Evolutionary conservation across 1,140 invertebrate species (phyloP).

Genomic region (Drosophila bocki): DNA sequence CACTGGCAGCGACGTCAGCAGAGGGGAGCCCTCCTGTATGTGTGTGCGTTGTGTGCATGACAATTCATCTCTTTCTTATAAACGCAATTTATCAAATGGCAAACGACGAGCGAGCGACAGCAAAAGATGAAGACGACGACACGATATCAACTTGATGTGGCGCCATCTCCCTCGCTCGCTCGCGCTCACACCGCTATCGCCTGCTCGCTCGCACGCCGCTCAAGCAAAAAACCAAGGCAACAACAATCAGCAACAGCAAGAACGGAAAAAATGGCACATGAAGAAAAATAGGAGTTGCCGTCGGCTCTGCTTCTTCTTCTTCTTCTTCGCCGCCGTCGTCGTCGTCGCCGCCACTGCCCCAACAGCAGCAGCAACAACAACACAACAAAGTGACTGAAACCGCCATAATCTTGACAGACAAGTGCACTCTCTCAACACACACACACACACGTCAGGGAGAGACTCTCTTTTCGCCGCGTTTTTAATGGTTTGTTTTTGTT

Average conservation of each 20-base stretch:
- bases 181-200: conserved; percentile 5
- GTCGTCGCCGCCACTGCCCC: conserved; percentile 15
- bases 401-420: conserved; percentile 83
- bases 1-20: conserved; percentile 16
- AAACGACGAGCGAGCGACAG: conserved; percentile 84
- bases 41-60: conserved; percentile 79
- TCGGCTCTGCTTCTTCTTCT: conserved; percentile 55
- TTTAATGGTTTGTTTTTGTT: conserved; percentile 80
- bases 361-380: conserved; percentile 9
- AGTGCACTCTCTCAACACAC: conserved; percentile 61
- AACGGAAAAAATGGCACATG: conserved; percentile 70
- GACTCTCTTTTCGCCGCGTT: conserved; percentile 41
- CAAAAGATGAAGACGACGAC: conserved; percentile 84
- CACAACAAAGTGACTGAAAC: conserved; percentile 59
- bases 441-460: not conserved
- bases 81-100: conserved; percentile 85
- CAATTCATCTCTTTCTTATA: conserved; percentile 85
- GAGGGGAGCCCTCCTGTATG: conserved; percentile 9
- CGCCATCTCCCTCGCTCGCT: conserved; percentile 46
- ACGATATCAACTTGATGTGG: conserved; percentile 74
- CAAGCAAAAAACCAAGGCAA: conserved; percentile 52
- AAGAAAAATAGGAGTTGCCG: conserved; percentile 83
- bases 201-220: conserved; percentile 30
- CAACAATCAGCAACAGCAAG: conserved; percentile 8
- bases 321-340: conserved; percentile 16